phyloP scores from a whole-genome alignment of 2,888 invertebrate genomes.

The Platycheirus albimanus region DNA sequence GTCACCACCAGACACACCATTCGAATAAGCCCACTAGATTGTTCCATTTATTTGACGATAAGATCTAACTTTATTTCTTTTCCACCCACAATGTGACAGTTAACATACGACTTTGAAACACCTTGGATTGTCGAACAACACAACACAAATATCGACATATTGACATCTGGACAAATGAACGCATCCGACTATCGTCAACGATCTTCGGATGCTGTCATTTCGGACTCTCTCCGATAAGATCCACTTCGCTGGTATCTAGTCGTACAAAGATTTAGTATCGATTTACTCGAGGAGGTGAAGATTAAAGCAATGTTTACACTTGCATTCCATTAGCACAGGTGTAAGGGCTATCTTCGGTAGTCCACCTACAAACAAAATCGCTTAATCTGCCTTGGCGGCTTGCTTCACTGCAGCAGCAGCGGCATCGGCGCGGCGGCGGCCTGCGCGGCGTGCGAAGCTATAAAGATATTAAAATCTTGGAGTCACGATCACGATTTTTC shows the following conservation, averaged over 20 bases:
- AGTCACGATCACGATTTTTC: constrained; percentile 69
- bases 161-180: constrained; percentile 38
- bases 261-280: constrained; percentile 33
- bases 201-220: constrained; percentile 40
- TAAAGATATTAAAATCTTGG: constrained; percentile 28
- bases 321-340: constrained; percentile 61
- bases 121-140: constrained; percentile 22
- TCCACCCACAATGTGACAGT: constrained; percentile 16
- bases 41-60: neutral
- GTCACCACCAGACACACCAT: no score
- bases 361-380: constrained; percentile 65
- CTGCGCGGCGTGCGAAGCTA: constrained; percentile 10
- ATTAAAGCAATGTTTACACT: constrained; percentile 59
- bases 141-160: neutral
- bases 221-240: constrained; percentile 21
- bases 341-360: constrained; percentile 64
- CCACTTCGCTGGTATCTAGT: constrained; percentile 7
- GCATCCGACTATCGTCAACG: constrained; percentile 33
- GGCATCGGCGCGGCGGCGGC: neutral
- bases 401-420: neutral
- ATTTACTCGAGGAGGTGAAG: constrained; percentile 34
- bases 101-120: constrained; percentile 9
- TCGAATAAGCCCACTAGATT: no score
- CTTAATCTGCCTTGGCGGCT: constrained; percentile 41
- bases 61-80: constrained; percentile 16